A percentile compares a stretch with the other conserved stretches of the same genome.
These are phyloP conservation scores for Rhynchomys soricoides DNA, from an alignment of 2,113 vertebrate genomes.

Conservation along the genomic window DNA sequence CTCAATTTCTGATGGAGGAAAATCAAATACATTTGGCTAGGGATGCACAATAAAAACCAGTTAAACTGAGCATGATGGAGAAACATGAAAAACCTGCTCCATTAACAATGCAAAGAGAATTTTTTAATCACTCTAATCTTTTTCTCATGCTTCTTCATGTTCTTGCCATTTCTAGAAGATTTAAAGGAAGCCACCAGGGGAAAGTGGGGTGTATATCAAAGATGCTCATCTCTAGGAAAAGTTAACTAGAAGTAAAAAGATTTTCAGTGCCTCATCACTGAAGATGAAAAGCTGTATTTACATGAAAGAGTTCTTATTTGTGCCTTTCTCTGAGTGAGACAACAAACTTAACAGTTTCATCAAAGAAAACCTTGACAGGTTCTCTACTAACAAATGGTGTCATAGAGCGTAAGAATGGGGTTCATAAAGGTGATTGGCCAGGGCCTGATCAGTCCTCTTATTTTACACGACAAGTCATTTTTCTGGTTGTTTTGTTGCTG, in stretches of 20 bases:
- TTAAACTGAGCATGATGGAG: neutral
- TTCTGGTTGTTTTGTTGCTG: neutral
- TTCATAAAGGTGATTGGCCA: neutral
- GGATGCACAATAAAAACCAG: neutral
- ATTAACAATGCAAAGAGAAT: neutral
- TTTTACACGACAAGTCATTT: neutral
- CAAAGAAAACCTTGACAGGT: neutral
- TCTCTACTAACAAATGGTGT: neutral
- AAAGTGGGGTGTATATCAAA: neutral
- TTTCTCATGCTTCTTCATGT: neutral
- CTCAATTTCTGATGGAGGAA: neutral
- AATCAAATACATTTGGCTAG: neutral
- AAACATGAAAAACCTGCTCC: neutral
- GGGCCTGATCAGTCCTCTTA: too few relatives aligned
- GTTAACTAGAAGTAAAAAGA: neutral
- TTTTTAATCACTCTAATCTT: neutral
- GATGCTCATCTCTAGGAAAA: neutral
- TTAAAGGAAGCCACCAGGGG: neutral
- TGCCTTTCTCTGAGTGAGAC: neutral
- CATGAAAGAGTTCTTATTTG: neutral
- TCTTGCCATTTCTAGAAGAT: neutral
- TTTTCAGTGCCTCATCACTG: neutral
- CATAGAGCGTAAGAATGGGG: neutral
- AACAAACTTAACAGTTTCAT: neutral
- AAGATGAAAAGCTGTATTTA: neutral